These are phyloP conservation scores for Erebia epiphron DNA, from an alignment of 2,888 invertebrate genomes.

Conservation along the genomic window DNA sequence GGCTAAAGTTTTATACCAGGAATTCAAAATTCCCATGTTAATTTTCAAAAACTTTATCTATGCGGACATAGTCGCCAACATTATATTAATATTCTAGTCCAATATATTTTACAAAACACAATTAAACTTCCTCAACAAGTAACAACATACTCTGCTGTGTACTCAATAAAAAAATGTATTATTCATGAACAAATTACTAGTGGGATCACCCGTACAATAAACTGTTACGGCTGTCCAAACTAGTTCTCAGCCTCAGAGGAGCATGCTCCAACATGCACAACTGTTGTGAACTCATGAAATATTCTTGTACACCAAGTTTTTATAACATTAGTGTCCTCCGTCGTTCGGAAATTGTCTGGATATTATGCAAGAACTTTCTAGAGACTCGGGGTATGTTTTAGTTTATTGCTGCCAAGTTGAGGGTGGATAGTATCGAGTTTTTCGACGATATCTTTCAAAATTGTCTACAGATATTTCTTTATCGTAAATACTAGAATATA, in stretches of 20 bases:
- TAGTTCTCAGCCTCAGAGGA: constrained; percentile 30
- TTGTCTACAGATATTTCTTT: background rate
- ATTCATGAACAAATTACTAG: constrained; percentile 41
- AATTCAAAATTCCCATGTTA: too few species aligned
- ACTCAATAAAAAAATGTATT: constrained; percentile 39
- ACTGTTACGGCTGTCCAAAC: constrained; percentile 40
- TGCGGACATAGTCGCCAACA: too few species aligned
- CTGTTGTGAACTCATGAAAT: constrained; percentile 33
- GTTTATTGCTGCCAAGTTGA: constrained; percentile 12
- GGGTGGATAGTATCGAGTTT: constrained; percentile 11
- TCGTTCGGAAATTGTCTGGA: constrained; percentile 24
- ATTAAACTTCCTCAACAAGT: background rate
- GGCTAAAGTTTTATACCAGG: too few species aligned
- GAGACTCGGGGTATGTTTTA: constrained; percentile 11
- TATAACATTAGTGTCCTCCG: constrained; percentile 23
- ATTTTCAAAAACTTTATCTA: too few species aligned
- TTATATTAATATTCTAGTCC: too few species aligned
- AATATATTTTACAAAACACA: too few species aligned
- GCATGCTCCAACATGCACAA: constrained; percentile 33
- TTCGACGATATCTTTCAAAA: background rate
- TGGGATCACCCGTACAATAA: constrained; percentile 39
- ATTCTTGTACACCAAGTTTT: constrained; percentile 30
- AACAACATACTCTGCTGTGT: constrained; percentile 16
- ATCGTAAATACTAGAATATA: background rate
- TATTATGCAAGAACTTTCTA: constrained; percentile 22